Evolutionary conservation across 1,140 invertebrate species (phyloP).

Genomic region (Pygmarrhopalites habei): DNA sequence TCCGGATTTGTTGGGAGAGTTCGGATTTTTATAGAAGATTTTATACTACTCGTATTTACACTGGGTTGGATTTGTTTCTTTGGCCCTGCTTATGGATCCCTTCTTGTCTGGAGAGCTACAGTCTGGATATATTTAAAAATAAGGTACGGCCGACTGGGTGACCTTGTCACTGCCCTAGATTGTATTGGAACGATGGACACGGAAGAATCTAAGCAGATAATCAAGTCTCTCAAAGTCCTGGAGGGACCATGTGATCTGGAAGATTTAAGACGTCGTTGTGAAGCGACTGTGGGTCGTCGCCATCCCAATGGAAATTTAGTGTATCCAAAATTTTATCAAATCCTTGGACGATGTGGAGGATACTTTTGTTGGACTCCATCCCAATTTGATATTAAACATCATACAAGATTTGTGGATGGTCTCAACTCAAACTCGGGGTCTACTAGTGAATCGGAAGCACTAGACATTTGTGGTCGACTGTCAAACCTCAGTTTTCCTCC

Average conservation of each 20-base stretch:
- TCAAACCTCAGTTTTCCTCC: slow-evolving; percentile 19
- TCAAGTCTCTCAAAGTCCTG: slow-evolving; percentile 32
- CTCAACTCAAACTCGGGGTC: slow-evolving; percentile 12
- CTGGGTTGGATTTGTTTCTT: slow-evolving; percentile 7
- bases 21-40: slow-evolving; percentile 11
- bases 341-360: slow-evolving; percentile 20
- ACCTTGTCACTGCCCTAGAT: slow-evolving; percentile 21
- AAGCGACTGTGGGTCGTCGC: slow-evolving; percentile 18
- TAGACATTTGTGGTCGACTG: slow-evolving; percentile 13
- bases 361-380: slow-evolving; percentile 33
- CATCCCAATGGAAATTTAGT: slow-evolving; percentile 10
- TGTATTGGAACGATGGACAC: slow-evolving; percentile 27
- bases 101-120: slow-evolving; percentile 6
- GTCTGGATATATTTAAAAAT: slow-evolving; percentile 20
- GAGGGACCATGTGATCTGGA: slow-evolving; percentile 26
- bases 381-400: slow-evolving; percentile 33
- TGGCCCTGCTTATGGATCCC: slow-evolving; percentile 18
- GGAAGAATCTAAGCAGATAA: slow-evolving; percentile 16
- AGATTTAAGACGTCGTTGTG: slow-evolving; percentile 16
- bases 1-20: background rate
- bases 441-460: slow-evolving; percentile 18
- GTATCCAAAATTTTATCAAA: slow-evolving; percentile 34
- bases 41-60: slow-evolving; percentile 17
- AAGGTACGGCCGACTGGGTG: slow-evolving; percentile 19
- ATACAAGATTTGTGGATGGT: slow-evolving; percentile 24